phyloP scores from a whole-genome alignment of 2,888 invertebrate species.

The Prosapia bicincta region DNA sequence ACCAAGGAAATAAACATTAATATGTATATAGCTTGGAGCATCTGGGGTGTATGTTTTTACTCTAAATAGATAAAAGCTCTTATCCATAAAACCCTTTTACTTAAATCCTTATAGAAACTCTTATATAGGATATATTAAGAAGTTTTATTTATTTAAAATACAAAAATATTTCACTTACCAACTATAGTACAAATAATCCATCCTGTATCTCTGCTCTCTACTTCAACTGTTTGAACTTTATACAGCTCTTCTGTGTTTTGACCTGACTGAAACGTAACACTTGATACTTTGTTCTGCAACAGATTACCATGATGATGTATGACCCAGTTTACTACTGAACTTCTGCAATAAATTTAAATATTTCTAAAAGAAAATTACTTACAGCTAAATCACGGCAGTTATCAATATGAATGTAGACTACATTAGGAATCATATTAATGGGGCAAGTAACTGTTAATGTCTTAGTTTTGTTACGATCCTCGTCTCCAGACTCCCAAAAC shows the following conservation, averaged over 20 bases:
- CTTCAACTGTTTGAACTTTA: slow-evolving; percentile 77
- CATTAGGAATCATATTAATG: slow-evolving; percentile 62
- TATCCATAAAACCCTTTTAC: too few relatives aligned
- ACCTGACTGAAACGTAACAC: slow-evolving; percentile 81
- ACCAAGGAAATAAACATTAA: too few relatives aligned
- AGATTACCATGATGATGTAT: too few relatives aligned
- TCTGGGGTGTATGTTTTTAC: too few relatives aligned
- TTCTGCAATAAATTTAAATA: too few relatives aligned
- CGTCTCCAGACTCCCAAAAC: slow-evolving; percentile 98
- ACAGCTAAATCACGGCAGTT: slow-evolving; percentile 90
- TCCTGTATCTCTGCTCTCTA: slow-evolving; percentile 78
- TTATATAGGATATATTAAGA: too few relatives aligned
- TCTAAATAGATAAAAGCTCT: too few relatives aligned
- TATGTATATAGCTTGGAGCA: too few relatives aligned
- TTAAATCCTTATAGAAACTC: too few relatives aligned
- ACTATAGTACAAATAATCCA: slow-evolving; percentile 87
- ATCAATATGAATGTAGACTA: slow-evolving; percentile 88
- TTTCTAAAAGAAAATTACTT: slow-evolving; percentile 42
- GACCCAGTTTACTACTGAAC: too few relatives aligned
- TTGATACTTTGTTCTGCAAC: slow-evolving; percentile 82
- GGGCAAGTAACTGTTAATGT: slow-evolving; percentile 67
- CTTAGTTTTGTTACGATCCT: slow-evolving; percentile 91
- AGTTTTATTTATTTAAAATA: too few relatives aligned
- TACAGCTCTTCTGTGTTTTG: slow-evolving; percentile 75
- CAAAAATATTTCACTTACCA: too few relatives aligned